Conservation (phyloP, 37 sponge, comb jelly and placozoan species). For the Axinella damicornis region DNA sequence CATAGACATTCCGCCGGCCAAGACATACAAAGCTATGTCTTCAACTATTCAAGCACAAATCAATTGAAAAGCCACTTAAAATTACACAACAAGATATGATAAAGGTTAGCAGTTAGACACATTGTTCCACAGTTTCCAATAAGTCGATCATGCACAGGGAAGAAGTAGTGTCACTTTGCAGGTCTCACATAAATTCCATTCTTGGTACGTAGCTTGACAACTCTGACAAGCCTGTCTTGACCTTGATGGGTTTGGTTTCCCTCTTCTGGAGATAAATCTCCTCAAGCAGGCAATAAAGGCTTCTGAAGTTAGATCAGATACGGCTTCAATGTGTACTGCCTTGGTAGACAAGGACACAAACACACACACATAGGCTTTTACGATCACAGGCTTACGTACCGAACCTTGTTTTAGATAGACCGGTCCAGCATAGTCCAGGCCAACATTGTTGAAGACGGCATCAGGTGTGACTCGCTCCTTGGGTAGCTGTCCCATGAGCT, state of each 20-base stretch:
- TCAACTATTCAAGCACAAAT: neutral
- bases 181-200: constrained; percentile 15
- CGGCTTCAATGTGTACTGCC: constrained; percentile 52
- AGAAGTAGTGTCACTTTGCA: constrained; percentile 12
- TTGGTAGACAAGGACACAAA: constrained; percentile 38
- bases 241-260: constrained; percentile 12
- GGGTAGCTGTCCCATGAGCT: constrained; percentile 59
- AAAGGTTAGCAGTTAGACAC: neutral
- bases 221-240: constrained; percentile 13
- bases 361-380: constrained; percentile 44
- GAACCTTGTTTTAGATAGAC: constrained; percentile 34
- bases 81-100: neutral
- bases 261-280: constrained; percentile 45
- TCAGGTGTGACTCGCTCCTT: constrained; percentile 22
- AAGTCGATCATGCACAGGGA: neutral
- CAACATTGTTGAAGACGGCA: constrained; percentile 25
- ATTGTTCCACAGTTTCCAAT: too few species aligned
- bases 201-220: neutral
- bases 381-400: constrained; percentile 22
- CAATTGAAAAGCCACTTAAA: neutral
- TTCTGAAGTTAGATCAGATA: constrained; percentile 42
- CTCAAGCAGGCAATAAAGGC: constrained; percentile 37
- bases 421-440: constrained; percentile 58
- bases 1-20: constrained; percentile 11
- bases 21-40: constrained; percentile 12